Conservation (phyloP, 2,113 vertebrate species). For the Mellivora capensis region DNA sequence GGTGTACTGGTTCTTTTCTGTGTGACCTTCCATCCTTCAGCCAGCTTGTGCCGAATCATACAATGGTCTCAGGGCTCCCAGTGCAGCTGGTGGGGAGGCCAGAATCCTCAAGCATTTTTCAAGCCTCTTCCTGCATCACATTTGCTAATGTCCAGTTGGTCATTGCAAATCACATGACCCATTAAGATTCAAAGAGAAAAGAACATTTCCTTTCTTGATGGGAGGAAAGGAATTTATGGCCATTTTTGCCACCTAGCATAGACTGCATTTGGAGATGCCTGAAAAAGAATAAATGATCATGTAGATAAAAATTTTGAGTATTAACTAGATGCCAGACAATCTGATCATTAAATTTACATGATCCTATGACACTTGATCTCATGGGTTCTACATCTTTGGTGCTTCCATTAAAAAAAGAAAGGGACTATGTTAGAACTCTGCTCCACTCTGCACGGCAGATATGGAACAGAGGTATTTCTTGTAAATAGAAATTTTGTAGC, state of each 20-base stretch:
- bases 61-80: not conserved
- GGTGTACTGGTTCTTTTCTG: not conserved
- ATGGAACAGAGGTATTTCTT: constrained; percentile 22
- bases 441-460: constrained; percentile 17
- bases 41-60: not conserved
- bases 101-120: not conserved
- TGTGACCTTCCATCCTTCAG: not conserved
- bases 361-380: not conserved
- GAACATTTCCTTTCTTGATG: not conserved
- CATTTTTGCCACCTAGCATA: not conserved
- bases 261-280: not conserved
- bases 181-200: not conserved
- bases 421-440: not conserved
- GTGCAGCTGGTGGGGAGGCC: not conserved
- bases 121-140: not conserved
- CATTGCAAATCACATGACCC: not conserved
- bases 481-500: constrained; percentile 54
- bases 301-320: not conserved
- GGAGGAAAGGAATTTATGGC: not conserved
- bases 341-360: not conserved
- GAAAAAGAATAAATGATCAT: not conserved
- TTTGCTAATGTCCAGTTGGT: not conserved
- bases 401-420: not conserved
- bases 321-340: not conserved
- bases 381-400: not conserved